A percentile compares a stretch with the other conserved stretches of the same genome.
These are phyloP conservation scores for Vombatus ursinus DNA, from an alignment of 2,113 vertebrate genomes.

Conservation along the genomic window DNA sequence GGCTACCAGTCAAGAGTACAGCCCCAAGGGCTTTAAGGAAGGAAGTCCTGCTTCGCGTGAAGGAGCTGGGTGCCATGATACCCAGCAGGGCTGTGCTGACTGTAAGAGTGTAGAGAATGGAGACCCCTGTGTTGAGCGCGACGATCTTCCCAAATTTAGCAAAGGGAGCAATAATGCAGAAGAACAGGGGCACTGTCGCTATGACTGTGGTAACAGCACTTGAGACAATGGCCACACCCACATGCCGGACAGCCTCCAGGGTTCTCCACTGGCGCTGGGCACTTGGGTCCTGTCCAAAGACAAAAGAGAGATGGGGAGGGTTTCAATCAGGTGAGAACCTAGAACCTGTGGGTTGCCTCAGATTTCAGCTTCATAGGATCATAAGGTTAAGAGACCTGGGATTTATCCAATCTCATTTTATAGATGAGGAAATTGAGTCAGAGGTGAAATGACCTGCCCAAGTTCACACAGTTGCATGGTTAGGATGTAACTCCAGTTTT, in stretches of 20 bases:
- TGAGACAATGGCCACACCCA: slow-evolving; percentile 96
- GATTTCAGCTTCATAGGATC: neutral
- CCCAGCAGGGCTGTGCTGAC: slow-evolving; percentile 94
- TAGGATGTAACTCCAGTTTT: neutral
- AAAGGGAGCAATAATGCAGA: slow-evolving; percentile 98
- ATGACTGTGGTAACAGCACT: slow-evolving; percentile 95
- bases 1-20: slow-evolving; percentile 80
- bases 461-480: neutral
- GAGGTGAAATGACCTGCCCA: neutral
- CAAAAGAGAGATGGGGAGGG: neutral
- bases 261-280: slow-evolving; percentile 89
- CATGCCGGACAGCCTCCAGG: slow-evolving; percentile 90
- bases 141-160: slow-evolving; percentile 98
- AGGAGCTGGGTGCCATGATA: slow-evolving; percentile 89
- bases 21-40: slow-evolving; percentile 91
- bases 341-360: neutral
- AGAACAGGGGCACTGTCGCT: slow-evolving; percentile 95
- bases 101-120: slow-evolving; percentile 94
- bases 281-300: slow-evolving; percentile 82
- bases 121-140: slow-evolving; percentile 94
- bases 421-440: neutral
- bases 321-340: neutral
- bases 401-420: neutral
- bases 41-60: slow-evolving; percentile 90
- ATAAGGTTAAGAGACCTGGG: neutral